Evolutionary conservation across 1,140 invertebrate genomes (phyloP), one percentile per base, ranked within the genome.

Genomic region (Alviniconcha marisindica): DNA sequence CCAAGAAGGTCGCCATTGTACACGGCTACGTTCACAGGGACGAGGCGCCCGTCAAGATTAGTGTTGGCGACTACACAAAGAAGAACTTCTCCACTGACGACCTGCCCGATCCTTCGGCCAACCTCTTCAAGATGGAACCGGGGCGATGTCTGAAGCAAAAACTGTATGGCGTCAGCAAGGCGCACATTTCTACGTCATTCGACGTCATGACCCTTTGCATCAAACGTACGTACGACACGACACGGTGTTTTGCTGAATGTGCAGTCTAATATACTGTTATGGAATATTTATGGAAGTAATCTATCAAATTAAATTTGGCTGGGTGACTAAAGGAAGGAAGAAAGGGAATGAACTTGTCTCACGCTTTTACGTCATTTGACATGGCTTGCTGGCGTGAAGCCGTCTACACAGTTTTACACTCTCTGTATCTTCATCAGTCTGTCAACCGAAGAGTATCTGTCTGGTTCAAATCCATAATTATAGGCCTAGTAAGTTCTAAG

Each of bases 141-240:
- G 76, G 76, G 3, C 28, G 76, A 15, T 77, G 76, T 56, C 24
- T 77, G 7, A 56, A n/a, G 44, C 44, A 54, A 21, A 21, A n/a
- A 10, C 12, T 77, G 76, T 77, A 33, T 36, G 76, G 76, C 48
- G 76, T 77, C 76, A 77, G 76, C 76, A 77, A 77, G 31, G 42
- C 76, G 4, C 76, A 77, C 76, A 36, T 77, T 33, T 10, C 44
- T 21, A 56, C 44, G 10, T 21, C 12, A 7, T 1, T 51, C 18
- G 76, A 54, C 42, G 24, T 48, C 42, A 33, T 40, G 31, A 44
- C 44, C 1, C 33, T 77, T 7, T 77, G 76, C 31, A 33, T 56
- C 7, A 77, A 77, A 77, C 76, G 76, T 77, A 24, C 54, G 38
- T 14, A 66, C 21, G 60, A n/a, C 31, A 31, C 10, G 14, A 33